Conservation (phyloP, 2,888 invertebrate species). For the Ormyrus nitidulus region DNA sequence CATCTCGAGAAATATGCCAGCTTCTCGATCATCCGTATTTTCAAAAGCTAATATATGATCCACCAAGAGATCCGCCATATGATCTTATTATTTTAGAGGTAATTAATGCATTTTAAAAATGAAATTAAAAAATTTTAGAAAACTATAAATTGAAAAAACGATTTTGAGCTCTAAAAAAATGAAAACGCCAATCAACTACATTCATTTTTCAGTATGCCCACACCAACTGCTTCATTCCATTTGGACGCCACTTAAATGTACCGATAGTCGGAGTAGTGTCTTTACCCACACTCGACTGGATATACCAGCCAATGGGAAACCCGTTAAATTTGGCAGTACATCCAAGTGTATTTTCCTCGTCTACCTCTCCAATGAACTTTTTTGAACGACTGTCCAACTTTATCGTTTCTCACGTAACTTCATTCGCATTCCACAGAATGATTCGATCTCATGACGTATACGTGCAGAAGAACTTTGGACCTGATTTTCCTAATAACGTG, state of each 20-base stretch:
- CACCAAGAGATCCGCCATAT: too few species aligned
- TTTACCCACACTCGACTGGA: slow-evolving; percentile 6
- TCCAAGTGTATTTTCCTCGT: not conserved
- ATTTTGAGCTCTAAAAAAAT: not conserved
- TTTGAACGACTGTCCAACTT: slow-evolving; percentile 19
- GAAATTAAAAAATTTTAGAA: too few species aligned
- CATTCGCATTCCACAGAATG: not conserved
- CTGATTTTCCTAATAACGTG: slow-evolving; percentile 51
- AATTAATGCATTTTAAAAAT: too few species aligned
- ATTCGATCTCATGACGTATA: slow-evolving; percentile 50
- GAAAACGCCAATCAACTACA: not conserved
- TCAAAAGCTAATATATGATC: too few species aligned
- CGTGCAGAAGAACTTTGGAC: slow-evolving; percentile 61
- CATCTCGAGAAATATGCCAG: too few species aligned
- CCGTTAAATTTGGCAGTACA: slow-evolving; percentile 10
- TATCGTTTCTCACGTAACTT: slow-evolving; percentile 1
- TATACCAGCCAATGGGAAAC: not conserved
- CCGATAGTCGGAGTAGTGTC: slow-evolving; percentile 17
- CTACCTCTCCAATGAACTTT: slow-evolving; percentile 7
- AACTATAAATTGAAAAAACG: not conserved
- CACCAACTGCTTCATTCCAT: slow-evolving; percentile 2
- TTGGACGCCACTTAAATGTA: slow-evolving; percentile 7
- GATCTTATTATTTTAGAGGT: too few species aligned
- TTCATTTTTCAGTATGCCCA: not conserved
- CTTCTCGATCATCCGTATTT: too few species aligned